A percentile compares a stretch with the other conserved stretches of the same genome.
phyloP scores from a whole-genome alignment of 2,888 invertebrate genomes.

The Carterocephalus palaemon region DNA sequence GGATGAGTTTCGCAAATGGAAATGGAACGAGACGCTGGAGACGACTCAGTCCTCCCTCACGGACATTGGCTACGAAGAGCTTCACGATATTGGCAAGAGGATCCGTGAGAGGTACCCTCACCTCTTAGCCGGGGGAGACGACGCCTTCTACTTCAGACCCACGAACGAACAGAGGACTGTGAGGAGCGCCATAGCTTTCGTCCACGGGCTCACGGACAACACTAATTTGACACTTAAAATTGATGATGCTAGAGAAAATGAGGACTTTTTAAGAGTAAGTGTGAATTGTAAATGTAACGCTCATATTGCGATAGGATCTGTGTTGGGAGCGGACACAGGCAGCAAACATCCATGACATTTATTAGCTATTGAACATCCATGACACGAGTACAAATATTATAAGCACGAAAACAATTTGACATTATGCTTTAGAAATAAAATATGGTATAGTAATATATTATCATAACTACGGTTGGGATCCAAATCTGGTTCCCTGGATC shows the following conservation, averaged over 20 bases:
- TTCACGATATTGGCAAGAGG: conserved; percentile 78
- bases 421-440: no score
- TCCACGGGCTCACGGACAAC: conserved; percentile 69
- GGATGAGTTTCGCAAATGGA: conserved; percentile 81
- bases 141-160: conserved; percentile 79
- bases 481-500: no score
- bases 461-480: no score
- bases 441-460: no score
- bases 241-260: conserved; percentile 43
- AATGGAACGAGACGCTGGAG: conserved; percentile 81
- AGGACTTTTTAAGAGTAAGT: conserved; percentile 60
- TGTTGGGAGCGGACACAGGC: no score
- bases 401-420: no score
- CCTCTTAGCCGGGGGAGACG: conserved; percentile 64
- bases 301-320: neutral
- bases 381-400: no score
- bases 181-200: conserved; percentile 81
- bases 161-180: conserved; percentile 80
- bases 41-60: conserved; percentile 79
- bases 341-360: no score
- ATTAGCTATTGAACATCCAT: no score
- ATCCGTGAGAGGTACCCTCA: conserved; percentile 51
- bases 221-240: conserved; percentile 43
- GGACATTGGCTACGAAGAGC: conserved; percentile 80
- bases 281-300: neutral